These are phyloP conservation scores for Dromas ardeola DNA, from an alignment of 2,113 vertebrate genomes.

Conservation along the genomic window DNA sequence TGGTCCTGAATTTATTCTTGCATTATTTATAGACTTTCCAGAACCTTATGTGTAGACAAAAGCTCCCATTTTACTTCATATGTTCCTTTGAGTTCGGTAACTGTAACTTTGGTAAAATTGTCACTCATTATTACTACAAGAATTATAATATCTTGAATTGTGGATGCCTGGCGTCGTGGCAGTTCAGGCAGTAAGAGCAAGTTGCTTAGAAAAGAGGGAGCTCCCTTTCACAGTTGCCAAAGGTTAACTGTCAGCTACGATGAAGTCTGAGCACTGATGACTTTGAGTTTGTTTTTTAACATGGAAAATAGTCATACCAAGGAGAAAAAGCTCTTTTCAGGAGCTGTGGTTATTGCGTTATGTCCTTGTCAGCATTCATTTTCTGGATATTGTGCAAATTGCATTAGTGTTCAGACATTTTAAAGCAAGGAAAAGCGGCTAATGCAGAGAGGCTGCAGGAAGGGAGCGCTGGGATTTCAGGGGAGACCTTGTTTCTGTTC, in stretches of 20 bases:
- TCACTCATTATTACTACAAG: not conserved
- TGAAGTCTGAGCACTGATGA: not conserved
- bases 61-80: not conserved
- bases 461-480: not conserved
- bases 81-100: not conserved
- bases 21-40: not conserved
- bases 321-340: not conserved
- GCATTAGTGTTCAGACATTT: not conserved
- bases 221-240: not conserved
- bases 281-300: not conserved
- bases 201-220: not conserved
- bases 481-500: not conserved
- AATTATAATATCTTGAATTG: not conserved
- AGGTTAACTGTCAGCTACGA: not conserved
- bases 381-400: not conserved
- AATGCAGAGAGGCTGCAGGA: not conserved
- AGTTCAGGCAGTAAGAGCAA: not conserved
- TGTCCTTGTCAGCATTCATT: not conserved
- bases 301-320: not conserved
- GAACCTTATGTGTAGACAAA: not conserved
- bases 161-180: accelerated
- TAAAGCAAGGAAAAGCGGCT: not conserved
- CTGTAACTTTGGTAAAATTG: not conserved
- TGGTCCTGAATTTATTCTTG: not conserved
- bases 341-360: not conserved